Percentiles rank a stretch among this genome's conserved stretches.
phyloP scores from a whole-genome alignment of 2,888 invertebrate genomes.

The Lasius fuliginosus region DNA sequence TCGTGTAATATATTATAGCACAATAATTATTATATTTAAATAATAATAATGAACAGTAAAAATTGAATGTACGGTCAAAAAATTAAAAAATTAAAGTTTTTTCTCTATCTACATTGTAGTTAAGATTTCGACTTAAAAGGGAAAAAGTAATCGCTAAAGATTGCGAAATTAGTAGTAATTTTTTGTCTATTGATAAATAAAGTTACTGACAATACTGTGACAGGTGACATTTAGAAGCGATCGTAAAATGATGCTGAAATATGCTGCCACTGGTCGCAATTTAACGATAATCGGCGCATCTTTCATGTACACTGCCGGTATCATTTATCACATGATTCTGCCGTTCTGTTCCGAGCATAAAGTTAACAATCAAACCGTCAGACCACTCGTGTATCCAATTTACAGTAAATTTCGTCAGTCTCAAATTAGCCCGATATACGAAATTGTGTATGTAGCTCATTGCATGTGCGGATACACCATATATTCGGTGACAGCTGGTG shows the following conservation, averaged over 20 bases:
- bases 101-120: background rate
- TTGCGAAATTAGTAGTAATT: background rate
- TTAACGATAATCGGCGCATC: constrained; percentile 64
- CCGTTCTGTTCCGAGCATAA: constrained; percentile 52
- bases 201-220: constrained; percentile 54
- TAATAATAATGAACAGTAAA: background rate
- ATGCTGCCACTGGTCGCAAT: constrained; percentile 72
- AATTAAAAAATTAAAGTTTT: background rate
- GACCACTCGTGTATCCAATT: constrained; percentile 72
- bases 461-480: constrained; percentile 53
- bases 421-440: constrained; percentile 63
- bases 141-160: background rate
- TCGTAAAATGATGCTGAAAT: constrained; percentile 72
- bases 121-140: background rate
- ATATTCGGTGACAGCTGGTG: constrained; percentile 52
- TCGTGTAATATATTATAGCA: background rate
- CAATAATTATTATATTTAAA: constrained; percentile 1
- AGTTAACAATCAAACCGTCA: constrained; percentile 67
- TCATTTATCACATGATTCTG: constrained; percentile 62
- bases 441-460: constrained; percentile 64
- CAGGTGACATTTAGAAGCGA: constrained; percentile 60
- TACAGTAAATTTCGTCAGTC: constrained; percentile 62
- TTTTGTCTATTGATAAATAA: background rate
- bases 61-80: background rate
- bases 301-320: constrained; percentile 67